These are phyloP conservation scores for Zalophus californianus DNA, from an alignment of 2,797 vertebrate genomes.

Conservation along the genomic window DNA sequence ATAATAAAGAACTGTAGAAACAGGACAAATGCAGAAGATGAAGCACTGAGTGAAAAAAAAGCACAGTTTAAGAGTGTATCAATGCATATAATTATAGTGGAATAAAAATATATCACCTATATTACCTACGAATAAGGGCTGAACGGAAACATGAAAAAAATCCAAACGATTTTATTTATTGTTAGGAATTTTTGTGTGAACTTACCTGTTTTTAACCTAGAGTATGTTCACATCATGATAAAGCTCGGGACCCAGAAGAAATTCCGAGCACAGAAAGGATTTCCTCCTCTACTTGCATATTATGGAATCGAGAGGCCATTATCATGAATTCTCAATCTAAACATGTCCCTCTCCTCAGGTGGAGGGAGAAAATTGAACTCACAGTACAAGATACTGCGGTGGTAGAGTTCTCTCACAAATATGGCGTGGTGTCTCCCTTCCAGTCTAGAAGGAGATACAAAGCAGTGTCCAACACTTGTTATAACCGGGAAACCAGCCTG, in stretches of 20 bases:
- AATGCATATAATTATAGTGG: background rate
- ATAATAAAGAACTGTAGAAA: conserved; percentile 9
- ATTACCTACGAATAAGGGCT: background rate
- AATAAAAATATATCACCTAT: conserved; percentile 28
- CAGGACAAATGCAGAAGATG: background rate
- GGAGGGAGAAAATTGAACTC: background rate
- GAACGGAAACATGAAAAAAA: background rate
- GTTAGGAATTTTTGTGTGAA: background rate
- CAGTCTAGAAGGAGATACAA: background rate
- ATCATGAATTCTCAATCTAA: background rate
- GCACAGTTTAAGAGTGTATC: background rate
- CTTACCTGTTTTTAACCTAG: background rate
- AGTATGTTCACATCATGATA: background rate
- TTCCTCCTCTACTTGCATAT: background rate
- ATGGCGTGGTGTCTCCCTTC: background rate
- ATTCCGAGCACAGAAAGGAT: background rate
- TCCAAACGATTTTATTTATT: background rate
- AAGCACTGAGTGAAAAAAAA: background rate
- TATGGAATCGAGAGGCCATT: background rate
- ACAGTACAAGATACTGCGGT: accelerated
- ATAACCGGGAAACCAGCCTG: background rate
- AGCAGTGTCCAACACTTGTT: background rate
- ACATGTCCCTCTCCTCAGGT: background rate
- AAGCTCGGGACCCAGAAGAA: background rate
- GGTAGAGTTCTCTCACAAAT: background rate